Conservation (phyloP, 2,797 vertebrate genomes). For the Lagorchestes hirsutus region DNA sequence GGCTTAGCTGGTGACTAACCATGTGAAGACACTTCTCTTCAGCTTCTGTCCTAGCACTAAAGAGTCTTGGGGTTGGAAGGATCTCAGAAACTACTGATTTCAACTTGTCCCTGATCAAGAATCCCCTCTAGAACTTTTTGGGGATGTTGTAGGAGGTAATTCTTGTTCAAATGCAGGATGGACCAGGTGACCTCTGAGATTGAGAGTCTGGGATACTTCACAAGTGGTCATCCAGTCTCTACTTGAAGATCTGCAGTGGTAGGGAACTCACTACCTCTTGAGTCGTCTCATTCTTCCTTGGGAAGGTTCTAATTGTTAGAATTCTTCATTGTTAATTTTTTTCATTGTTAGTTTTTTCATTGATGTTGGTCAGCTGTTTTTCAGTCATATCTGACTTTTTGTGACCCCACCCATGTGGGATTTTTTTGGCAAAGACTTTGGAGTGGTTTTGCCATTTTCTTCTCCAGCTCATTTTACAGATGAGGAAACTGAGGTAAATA, state of each 20-base stretch:
- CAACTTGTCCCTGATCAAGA: not conserved
- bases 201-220: not conserved
- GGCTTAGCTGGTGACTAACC: not conserved
- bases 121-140: not conserved
- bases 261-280: not conserved
- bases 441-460: too few species aligned
- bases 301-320: not conserved
- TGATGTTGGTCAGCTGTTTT: too few species aligned
- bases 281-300: not conserved
- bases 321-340: not conserved
- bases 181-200: not conserved
- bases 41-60: not conserved
- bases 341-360: not conserved
- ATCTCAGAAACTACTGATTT: not conserved
- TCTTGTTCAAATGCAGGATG: not conserved
- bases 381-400: too few species aligned
- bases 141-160: not conserved
- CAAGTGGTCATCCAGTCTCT: not conserved
- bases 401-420: too few species aligned
- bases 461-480: too few species aligned
- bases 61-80: not conserved
- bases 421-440: too few species aligned
- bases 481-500: too few species aligned
- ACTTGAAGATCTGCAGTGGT: not conserved
- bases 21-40: not conserved